phyloP scores from a whole-genome alignment of 2,797 vertebrate genomes.

The Kryptolebias ocellatus region DNA sequence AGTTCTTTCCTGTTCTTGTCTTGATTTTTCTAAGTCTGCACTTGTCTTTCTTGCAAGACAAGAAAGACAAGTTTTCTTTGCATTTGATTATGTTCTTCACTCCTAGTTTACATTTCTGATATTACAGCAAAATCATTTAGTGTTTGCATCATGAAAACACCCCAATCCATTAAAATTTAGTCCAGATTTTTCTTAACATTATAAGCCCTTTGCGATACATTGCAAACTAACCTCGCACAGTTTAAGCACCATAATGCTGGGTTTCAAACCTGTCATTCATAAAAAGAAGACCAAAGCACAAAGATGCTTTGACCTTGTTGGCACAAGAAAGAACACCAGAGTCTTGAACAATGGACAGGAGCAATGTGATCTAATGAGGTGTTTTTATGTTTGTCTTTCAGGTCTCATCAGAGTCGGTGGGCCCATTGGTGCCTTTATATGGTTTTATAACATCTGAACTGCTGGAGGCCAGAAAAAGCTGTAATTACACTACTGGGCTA shows the following conservation, averaged over 20 bases:
- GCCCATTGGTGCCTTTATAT: conserved; percentile 35
- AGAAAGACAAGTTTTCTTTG: no score
- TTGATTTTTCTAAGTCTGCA: no score
- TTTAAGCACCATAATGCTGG: conserved; percentile 26
- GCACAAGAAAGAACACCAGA: conserved; percentile 21
- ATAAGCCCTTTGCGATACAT: no score
- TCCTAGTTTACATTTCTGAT: no score
- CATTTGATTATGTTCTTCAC: no score
- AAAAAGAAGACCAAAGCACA: conserved; percentile 43
- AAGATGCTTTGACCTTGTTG: conserved; percentile 34
- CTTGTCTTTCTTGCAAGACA: no score
- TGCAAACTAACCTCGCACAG: no score
- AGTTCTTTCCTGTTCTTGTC: no score
- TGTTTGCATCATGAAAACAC: no score
- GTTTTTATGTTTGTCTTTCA: conserved; percentile 42
- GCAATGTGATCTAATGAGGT: conserved; percentile 56
- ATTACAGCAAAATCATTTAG: no score
- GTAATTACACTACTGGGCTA: conserved; percentile 4
- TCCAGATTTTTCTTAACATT: no score
- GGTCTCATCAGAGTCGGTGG: conserved; percentile 38
- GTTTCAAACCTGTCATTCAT: conserved; percentile 48
- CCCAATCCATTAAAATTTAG: no score
- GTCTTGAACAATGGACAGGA: conserved; percentile 34
- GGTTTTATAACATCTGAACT: conserved; percentile 32
- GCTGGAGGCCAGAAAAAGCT: conserved; percentile 35